These are phyloP conservation scores for Bhutanitis thaidina DNA, from an alignment of 2,888 invertebrate genomes.

Conservation along the genomic window DNA sequence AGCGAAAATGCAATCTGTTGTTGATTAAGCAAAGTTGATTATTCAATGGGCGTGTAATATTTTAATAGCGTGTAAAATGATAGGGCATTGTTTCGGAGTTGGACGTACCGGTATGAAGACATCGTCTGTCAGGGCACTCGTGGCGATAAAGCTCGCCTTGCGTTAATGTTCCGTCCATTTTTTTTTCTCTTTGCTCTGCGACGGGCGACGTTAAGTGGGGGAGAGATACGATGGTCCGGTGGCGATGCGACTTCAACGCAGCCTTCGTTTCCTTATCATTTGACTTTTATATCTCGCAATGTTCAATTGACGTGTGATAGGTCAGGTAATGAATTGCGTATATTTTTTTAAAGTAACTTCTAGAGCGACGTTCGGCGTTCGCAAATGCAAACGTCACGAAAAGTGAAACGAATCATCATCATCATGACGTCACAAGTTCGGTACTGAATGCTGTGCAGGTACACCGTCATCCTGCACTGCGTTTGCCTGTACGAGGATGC, in stretches of 20 bases:
- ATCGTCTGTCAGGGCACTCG: conserved; percentile 52
- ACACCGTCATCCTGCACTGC: too few relatives aligned
- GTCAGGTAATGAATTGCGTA: too few relatives aligned
- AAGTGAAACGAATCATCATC: too few relatives aligned
- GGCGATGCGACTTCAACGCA: neutral
- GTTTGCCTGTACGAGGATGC: too few relatives aligned
- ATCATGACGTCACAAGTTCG: too few relatives aligned
- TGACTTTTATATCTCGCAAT: conserved; percentile 2
- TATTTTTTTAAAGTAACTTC: too few relatives aligned
- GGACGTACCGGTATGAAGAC: conserved; percentile 72
- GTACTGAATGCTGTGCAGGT: too few relatives aligned
- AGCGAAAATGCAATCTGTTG: neutral
- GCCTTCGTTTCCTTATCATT: neutral
- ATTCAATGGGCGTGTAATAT: neutral
- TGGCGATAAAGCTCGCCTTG: conserved; percentile 49
- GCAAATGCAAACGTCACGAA: too few relatives aligned
- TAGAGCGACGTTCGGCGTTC: too few relatives aligned
- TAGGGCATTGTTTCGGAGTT: conserved; percentile 70
- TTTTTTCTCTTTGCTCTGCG: conserved; percentile 19
- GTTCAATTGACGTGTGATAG: neutral
- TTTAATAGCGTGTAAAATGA: conserved; percentile 64
- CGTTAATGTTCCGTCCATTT: conserved; percentile 44
- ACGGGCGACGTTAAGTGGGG: conserved; percentile 26
- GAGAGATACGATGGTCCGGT: neutral
- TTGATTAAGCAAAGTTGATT: neutral